Evolutionary conservation across 2,797 vertebrate species (phyloP), one percentile per base, ranked within the genome.

Genomic region (Manis pentadactyla): DNA sequence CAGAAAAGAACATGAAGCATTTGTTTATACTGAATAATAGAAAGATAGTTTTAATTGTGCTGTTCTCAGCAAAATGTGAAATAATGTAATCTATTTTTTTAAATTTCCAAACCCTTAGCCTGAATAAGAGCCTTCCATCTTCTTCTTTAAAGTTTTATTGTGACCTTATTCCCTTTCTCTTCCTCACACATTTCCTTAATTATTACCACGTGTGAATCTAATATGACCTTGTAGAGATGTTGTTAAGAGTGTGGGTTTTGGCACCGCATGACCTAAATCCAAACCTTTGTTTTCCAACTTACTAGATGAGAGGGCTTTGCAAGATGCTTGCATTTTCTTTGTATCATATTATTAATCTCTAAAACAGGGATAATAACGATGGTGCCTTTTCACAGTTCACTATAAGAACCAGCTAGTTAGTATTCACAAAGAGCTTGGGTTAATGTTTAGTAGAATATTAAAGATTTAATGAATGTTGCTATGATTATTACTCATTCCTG

Each of bases 241-340:
- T 21, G 14, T 37, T 87, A 68, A 46, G 27, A 93, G 12, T n/a
- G 14, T 78, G 42, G 42, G 5, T 68, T 29, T 92, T 86, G 29
- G 10, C 0, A 4, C 88, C 14, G 18, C 19, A 37, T 42, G 86
- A 34, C 27, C n/a, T 68, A 87, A 86, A 79, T 63, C 3, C 14
- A 87, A 86, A 91, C 5, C 10, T 18, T 94, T 94, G 25, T 69
- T 96, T 90, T 89, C 51, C 7, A 83, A n/a, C 12, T 77, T 81
- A 61, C 8, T 42, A 71, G 17, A 7, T 77, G 51, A 94, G 14
- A 57, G n/a, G 79, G 17, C 27, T 91, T 73, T 61, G 17, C 7
- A 75, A 79, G 61, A 18, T 31, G 69, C 25, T 51, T 88, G 69
- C 85, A 78, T 63, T 64, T 9, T 78, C 68, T 51, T 29, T 68